phyloP scores from a whole-genome alignment of 2,797 vertebrate genomes.

The Siniperca scherzeri region DNA sequence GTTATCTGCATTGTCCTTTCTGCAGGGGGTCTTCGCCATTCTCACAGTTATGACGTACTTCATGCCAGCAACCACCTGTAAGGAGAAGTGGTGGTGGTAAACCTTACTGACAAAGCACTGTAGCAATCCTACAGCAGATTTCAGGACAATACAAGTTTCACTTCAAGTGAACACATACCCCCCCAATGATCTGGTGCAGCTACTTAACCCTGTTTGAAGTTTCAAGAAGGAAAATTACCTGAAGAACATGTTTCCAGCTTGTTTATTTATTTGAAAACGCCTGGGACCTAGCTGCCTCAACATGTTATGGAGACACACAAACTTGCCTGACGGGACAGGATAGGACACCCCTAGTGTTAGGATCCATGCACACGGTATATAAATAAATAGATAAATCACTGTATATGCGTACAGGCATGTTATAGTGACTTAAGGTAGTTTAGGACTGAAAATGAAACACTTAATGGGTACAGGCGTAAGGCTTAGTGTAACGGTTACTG shows the following conservation, averaged over 20 bases:
- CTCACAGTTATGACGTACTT: conserved; percentile 77
- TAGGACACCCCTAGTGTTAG: neutral
- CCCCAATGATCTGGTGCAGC: neutral
- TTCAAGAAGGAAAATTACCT: too few relatives aligned
- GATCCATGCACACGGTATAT: neutral
- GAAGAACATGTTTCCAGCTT: neutral
- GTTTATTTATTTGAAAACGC: neutral
- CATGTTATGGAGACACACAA: neutral
- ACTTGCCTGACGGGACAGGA: neutral
- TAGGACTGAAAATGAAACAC: neutral
- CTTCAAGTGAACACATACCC: neutral
- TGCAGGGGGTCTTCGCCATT: conserved; percentile 77
- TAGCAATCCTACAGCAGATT: neutral
- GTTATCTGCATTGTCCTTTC: conserved; percentile 34
- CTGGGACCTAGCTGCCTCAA: neutral
- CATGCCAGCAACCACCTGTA: conserved; percentile 77
- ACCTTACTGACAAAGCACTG: neutral
- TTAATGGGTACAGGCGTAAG: fast-evolving
- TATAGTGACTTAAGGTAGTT: neutral
- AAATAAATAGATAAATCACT: neutral
- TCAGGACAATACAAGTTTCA: neutral
- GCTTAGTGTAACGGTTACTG: neutral
- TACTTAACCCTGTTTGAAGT: too few relatives aligned
- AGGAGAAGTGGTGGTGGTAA: neutral
- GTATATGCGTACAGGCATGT: fast-evolving